Percentiles rank a stretch among this genome's conserved stretches.
These are phyloP conservation scores for Sesia bembeciformis DNA, from an alignment of 2,888 invertebrate species.

Conservation along the genomic window DNA sequence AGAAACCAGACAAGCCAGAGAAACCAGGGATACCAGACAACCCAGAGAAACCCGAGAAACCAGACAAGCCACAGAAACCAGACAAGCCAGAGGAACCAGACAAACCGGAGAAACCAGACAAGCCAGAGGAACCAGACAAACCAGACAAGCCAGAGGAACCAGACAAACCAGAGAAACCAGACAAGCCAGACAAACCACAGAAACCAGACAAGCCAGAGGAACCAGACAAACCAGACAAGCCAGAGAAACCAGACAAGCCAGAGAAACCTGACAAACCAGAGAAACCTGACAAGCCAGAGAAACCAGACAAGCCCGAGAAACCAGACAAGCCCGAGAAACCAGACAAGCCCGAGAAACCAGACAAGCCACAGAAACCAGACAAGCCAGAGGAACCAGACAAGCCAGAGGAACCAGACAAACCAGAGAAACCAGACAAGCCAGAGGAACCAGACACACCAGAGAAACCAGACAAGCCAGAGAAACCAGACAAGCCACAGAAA, in stretches of 20 bases:
- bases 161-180: neutral
- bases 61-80: neutral
- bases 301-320: neutral
- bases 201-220: neutral
- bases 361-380: neutral
- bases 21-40: neutral
- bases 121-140: neutral
- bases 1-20: neutral
- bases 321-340: neutral
- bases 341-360: neutral
- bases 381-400: neutral
- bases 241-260: neutral
- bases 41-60: neutral
- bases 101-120: neutral
- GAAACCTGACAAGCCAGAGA: neutral
- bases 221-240: neutral
- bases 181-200: neutral
- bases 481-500: neutral
- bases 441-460: neutral
- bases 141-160: neutral
- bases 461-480: neutral
- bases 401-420: neutral
- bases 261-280: neutral
- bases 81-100: neutral
- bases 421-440: neutral